These are phyloP conservation scores for Tipula vernalis DNA, from an alignment of 2,888 invertebrate species.

Conservation along the genomic window DNA sequence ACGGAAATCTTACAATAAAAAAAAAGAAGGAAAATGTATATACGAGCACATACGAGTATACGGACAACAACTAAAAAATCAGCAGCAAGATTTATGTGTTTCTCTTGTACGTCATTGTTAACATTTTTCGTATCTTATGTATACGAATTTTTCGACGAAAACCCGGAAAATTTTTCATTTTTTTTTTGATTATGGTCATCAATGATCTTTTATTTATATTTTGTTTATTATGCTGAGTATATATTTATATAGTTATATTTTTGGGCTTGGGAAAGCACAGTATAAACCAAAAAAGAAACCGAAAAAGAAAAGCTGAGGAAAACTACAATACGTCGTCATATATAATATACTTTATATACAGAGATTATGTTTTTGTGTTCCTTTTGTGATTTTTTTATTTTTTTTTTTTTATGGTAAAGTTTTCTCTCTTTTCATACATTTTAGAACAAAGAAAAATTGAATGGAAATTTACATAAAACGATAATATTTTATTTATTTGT, in stretches of 20 bases:
- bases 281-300: neutral
- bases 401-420: neutral
- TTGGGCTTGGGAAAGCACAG: neutral
- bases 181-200: neutral
- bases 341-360: neutral
- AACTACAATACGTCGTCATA: neutral
- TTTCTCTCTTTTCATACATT: neutral
- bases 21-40: neutral
- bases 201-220: neutral
- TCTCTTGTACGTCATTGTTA: neutral
- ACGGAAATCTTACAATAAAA: neutral
- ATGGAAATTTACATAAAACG: neutral
- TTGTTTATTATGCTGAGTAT: neutral
- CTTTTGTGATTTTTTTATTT: neutral
- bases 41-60: neutral
- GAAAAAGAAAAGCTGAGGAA: neutral
- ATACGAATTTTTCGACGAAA: neutral
- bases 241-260: neutral
- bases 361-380: neutral
- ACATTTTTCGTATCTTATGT: neutral
- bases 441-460: neutral
- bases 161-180: neutral
- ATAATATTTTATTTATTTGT: neutral
- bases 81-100: neutral
- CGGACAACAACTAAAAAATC: neutral